These are phyloP conservation scores for Dione juno DNA, from an alignment of 2,888 invertebrate genomes.

Conservation along the genomic window DNA sequence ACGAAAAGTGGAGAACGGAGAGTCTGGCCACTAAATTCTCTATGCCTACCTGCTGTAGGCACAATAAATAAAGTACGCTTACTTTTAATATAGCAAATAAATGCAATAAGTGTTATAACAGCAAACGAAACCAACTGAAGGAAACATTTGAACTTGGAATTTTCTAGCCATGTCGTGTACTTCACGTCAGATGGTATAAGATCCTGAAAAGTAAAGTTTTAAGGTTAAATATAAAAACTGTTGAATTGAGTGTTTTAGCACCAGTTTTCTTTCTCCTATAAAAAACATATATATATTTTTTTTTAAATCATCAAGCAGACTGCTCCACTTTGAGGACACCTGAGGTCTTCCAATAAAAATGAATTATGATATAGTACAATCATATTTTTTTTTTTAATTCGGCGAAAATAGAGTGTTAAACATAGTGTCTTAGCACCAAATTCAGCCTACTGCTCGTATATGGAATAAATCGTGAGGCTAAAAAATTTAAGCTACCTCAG, in stretches of 20 bases:
- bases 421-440: neutral
- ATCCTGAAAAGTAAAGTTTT: neutral
- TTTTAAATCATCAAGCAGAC: no score
- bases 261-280: no score
- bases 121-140: neutral
- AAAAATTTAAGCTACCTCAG: neutral
- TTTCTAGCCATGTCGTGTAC: neutral
- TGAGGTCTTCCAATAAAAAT: no score
- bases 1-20: no score
- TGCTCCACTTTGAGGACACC: neutral
- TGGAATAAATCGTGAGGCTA: neutral
- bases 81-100: constrained; percentile 7
- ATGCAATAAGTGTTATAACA: neutral
- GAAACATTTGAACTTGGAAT: neutral
- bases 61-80: neutral
- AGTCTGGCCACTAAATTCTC: no score
- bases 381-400: no score
- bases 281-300: no score
- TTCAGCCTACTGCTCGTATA: neutral
- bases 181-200: neutral
- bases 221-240: neutral
- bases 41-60: no score
- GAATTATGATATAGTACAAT: no score
- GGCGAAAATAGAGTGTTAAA: no score
- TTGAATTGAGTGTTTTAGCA: no score